A percentile compares a stretch with the other conserved stretches of the same genome.
Conservation (phyloP, 1,140 invertebrate genomes). For the Mycetomoellerius zeteki region DNA sequence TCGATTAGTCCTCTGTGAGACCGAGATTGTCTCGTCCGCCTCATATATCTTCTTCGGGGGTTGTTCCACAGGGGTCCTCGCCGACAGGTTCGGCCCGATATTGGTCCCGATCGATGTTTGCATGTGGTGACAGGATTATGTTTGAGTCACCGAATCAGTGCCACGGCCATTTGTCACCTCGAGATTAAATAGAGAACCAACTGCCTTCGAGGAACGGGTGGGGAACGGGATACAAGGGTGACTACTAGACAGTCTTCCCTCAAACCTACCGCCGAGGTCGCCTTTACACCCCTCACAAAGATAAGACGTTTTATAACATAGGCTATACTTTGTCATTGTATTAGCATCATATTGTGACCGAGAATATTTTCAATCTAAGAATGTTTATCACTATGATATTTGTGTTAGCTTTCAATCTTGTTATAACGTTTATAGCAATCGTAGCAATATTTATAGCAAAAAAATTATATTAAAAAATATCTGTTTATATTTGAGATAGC, state of each 20-base stretch:
- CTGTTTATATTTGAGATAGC: background rate
- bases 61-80: conserved; percentile 22
- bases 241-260: conserved; percentile 63
- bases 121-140: conserved; percentile 83
- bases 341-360: conserved; percentile 47
- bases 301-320: conserved; percentile 65
- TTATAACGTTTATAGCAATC: background rate
- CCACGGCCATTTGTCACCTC: conserved; percentile 82
- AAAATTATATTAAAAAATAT: conserved; percentile 7
- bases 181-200: conserved; percentile 83
- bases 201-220: conserved; percentile 75
- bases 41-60: conserved; percentile 35
- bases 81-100: conserved; percentile 67
- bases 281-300: conserved; percentile 52
- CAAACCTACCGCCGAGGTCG: background rate
- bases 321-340: conserved; percentile 34
- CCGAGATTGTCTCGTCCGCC: conserved; percentile 2
- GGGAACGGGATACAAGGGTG: conserved; percentile 74
- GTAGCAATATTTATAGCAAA: background rate
- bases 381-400: background rate
- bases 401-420: background rate
- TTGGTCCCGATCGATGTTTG: conserved; percentile 83
- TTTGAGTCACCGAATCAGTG: conserved; percentile 84
- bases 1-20: conserved; percentile 54
- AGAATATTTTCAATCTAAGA: conserved; percentile 52